Evolutionary conservation across 2,888 invertebrate species (phyloP).

Genomic region (Drosophila infuscata): DNA sequence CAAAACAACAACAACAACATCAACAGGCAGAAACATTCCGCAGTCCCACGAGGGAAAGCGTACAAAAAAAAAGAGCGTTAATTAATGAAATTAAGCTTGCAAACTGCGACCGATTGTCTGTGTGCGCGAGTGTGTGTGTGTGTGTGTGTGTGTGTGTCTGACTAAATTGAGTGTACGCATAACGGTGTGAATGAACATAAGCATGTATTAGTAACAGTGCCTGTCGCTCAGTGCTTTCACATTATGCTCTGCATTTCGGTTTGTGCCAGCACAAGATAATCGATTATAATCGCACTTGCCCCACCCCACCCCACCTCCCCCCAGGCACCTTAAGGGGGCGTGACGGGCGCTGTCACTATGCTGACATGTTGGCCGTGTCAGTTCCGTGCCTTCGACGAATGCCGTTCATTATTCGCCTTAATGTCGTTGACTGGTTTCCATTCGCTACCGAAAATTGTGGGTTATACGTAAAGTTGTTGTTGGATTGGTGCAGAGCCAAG

Average conservation of each 20-base stretch:
- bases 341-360: constrained; percentile 31
- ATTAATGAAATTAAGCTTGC: constrained; percentile 76
- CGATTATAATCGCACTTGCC: constrained; percentile 67
- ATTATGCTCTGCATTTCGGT: constrained; percentile 13
- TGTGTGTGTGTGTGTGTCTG: constrained; percentile 4
- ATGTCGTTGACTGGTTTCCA: constrained; percentile 48
- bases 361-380: constrained; percentile 40
- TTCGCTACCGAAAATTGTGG: constrained; percentile 3
- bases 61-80: constrained; percentile 42
- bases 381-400: constrained; percentile 40
- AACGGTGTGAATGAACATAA: neutral
- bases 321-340: constrained; percentile 31
- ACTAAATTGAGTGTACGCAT: neutral
- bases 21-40: constrained; percentile 38
- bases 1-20: constrained; percentile 19
- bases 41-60: constrained; percentile 16
- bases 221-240: neutral
- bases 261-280: constrained; percentile 56
- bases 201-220: neutral
- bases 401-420: constrained; percentile 74
- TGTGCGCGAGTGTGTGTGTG: constrained; percentile 3
- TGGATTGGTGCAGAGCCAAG: neutral
- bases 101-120: constrained; percentile 31
- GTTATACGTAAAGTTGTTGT: neutral
- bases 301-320: neutral